Evolutionary conservation across 2,113 vertebrate species (phyloP), one percentile per base, ranked within the genome.

Genomic region (Gymnorhina tibicen): DNA sequence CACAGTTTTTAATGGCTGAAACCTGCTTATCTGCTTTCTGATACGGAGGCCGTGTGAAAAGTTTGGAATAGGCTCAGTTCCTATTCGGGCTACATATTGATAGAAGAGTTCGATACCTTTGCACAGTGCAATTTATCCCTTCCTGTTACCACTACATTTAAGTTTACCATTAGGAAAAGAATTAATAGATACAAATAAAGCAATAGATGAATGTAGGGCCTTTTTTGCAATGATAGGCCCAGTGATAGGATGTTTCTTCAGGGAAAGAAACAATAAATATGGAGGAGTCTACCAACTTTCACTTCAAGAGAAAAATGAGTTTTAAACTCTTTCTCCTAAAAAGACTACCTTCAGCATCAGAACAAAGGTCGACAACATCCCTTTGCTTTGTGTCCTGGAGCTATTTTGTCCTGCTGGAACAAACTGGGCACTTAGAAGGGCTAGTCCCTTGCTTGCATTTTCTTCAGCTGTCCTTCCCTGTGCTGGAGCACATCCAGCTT

Each of bases 11-110:
- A 49, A 72, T 17, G 35, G 17, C 46, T 67, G 59, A 94, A 89
- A 92, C 49, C 35, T 53, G 12, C 62, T 91, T 73, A 82, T 69
- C 67, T 86, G 58, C 46, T 59, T 87, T 85, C 68, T 95, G 73
- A 68, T 85, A 46, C 0, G 0, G 19, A 84, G 44, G 33, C 11
- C 55, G 33, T 70, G 60, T 19, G 56, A 89, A 52, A 81, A 95
- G 56, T 89, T 55, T 88, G 67, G 59, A 81, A 70, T 14, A 33
- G 50, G n/a, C 20, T 85, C 77, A 49, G 30, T 13, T 80, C 28
- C 53, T 63, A 8, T 33, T 84, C 3, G 1, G 80, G 47, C 50
- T 75, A 46, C 32, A 30, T 26, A 49, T 12, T 27, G 47, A 87
- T 23, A 85, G 59, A 10, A 53, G 17, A n/a, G 42, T 53, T 78